Conservation (phyloP, 2,888 invertebrate genomes). For the Drosophila limbata region DNA sequence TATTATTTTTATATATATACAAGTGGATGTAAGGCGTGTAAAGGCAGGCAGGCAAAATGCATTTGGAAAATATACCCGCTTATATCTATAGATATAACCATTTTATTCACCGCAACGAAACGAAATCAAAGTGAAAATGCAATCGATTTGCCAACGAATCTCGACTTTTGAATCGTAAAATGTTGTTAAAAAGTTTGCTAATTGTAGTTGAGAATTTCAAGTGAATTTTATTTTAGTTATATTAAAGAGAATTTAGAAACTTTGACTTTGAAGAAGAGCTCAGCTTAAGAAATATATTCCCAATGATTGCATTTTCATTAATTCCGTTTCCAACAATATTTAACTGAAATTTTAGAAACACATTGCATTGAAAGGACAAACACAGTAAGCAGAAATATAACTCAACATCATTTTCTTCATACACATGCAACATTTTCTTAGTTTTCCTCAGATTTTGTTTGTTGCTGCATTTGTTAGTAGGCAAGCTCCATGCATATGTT, state of each 20-base stretch:
- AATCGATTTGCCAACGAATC: constrained; percentile 45
- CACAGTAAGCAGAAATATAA: constrained; percentile 46
- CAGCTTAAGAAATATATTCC: neutral
- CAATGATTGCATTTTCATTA: constrained; percentile 41
- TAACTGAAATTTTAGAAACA: constrained; percentile 16
- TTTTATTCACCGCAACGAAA: constrained; percentile 32
- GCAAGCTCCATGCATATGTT: constrained; percentile 48
- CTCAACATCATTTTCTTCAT: constrained; percentile 6
- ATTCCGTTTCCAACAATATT: constrained; percentile 5
- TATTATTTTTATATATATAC: constrained; percentile 24
- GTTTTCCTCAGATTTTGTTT: constrained; percentile 2
- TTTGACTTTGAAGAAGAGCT: neutral
- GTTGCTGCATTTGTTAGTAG: constrained; percentile 33
- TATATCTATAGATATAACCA: constrained; percentile 8
- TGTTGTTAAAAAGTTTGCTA: constrained; percentile 20
- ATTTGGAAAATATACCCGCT: constrained; percentile 31
- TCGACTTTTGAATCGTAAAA: constrained; percentile 39
- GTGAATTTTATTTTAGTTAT: neutral
- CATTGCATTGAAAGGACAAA: constrained; percentile 37
- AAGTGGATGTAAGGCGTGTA: constrained; percentile 43
- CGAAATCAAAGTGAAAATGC: constrained; percentile 52
- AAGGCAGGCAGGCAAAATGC: constrained; percentile 49
- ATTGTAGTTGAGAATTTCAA: constrained; percentile 21
- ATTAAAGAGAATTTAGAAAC: neutral
- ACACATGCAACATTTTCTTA: constrained; percentile 44